Evolutionary conservation across 2,888 invertebrate genomes (phyloP).

Genomic region (Eilema depressum): DNA sequence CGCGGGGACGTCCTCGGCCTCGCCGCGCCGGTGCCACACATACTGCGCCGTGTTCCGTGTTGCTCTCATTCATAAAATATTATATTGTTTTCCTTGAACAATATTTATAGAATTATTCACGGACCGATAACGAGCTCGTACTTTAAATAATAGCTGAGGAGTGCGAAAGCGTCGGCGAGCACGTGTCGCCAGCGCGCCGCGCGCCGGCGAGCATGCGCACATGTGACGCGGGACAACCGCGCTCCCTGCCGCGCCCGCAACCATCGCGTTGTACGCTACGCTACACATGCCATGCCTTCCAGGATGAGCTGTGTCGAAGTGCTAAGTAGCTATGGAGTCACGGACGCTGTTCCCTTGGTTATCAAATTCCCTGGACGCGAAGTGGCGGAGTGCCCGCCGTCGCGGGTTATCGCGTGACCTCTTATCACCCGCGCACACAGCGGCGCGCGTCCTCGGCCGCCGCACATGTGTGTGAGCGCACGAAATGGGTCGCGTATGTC

Average conservation of each 20-base stretch:
- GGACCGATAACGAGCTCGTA: slow-evolving; percentile 49
- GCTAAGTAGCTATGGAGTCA: slow-evolving; percentile 7
- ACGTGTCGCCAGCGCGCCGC: slow-evolving; percentile 30
- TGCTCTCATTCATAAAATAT: slow-evolving; percentile 52
- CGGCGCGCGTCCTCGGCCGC: slow-evolving; percentile 14
- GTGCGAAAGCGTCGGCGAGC: slow-evolving; percentile 18
- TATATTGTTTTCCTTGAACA: slow-evolving; percentile 49
- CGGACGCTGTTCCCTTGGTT: neutral
- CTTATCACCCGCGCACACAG: slow-evolving; percentile 64
- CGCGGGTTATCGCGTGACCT: slow-evolving; percentile 72
- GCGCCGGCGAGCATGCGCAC: slow-evolving; percentile 17
- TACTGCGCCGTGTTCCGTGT: neutral
- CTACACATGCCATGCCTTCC: neutral
- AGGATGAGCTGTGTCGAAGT: neutral
- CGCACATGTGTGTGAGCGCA: slow-evolving; percentile 33
- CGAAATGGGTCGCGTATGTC: slow-evolving; percentile 67
- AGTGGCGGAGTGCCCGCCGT: slow-evolving; percentile 31
- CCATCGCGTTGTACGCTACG: slow-evolving; percentile 11
- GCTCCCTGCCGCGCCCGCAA: neutral
- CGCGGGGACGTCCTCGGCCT: neutral
- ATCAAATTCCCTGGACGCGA: slow-evolving; percentile 22
- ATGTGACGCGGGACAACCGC: slow-evolving; percentile 20
- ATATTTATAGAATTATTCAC: slow-evolving; percentile 52
- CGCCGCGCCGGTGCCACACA: too few relatives aligned
- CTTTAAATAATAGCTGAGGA: slow-evolving; percentile 30